Evolutionary conservation across 2,797 vertebrate species (phyloP), one percentile per base, ranked within the genome.

Genomic region (Malurus leucopterus): DNA sequence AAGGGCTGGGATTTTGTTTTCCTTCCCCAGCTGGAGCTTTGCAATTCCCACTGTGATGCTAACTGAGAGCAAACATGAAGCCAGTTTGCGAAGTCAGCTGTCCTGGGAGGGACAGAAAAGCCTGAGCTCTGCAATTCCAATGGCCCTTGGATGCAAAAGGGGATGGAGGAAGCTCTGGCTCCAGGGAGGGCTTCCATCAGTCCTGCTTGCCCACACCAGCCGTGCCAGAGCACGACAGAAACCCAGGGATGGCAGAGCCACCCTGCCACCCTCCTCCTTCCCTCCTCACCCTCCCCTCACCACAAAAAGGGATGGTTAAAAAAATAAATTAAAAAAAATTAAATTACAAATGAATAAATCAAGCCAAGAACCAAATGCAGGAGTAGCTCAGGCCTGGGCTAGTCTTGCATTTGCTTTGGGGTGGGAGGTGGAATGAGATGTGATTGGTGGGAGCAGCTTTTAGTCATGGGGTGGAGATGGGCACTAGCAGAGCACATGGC

Each of bases 401-500:
- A 65, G 46, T 82, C 95, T 95, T 96, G 96, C 96, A 92, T 93
- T 96, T 94, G 96, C 93, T 96, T 93, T 92, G 95, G 94, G 76
- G 64, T 74, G 72, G 70, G 89, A 84, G 83, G 92, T 90, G 93
- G 74, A 75, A 97, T 96, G 97, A 95, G 86, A 96, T 97, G 96
- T 90, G 86, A 95, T 73, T 82, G 75, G 86, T 70, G 63, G 63
- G 70, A 75, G 88, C 46, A 44, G 74, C 61, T 92, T 96, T 95
- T 94, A 96, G 96, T 95, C 87, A 96, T 94, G 96, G 88, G 58
- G 88, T 95, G 96, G 92, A 76, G 85, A 97, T 94, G 95, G 93
- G 92, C 93, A 91, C 95, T 68, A 96, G 95, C 94, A 96, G 91
- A 97, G 95, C 83, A 2, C 92, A 96, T 93, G 95, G 96, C 86